These are phyloP conservation scores for Catostomus latipinnis DNA, from an alignment of 2,797 vertebrate species.

Conservation along the genomic window DNA sequence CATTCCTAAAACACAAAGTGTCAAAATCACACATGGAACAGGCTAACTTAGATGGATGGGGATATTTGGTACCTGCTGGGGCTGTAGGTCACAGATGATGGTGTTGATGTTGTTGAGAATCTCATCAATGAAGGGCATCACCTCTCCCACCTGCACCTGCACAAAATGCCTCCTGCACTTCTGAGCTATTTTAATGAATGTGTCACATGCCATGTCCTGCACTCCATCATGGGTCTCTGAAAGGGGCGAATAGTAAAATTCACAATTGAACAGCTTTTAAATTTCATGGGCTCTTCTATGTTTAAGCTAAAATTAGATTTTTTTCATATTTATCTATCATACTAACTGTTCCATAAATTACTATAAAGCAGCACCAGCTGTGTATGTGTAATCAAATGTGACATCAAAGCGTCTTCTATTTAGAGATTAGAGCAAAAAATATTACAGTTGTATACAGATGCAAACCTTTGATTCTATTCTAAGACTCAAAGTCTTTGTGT, in stretches of 20 bases:
- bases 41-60: neutral
- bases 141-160: constrained; percentile 98
- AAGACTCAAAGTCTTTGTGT: neutral
- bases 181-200: constrained; percentile 98
- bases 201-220: constrained; percentile 99
- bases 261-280: neutral
- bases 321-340: neutral
- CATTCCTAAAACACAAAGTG: neutral
- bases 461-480: neutral
- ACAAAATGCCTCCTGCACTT: constrained; percentile 98
- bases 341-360: neutral
- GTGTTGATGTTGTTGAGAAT: constrained; percentile 99
- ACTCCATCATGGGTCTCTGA: constrained; percentile 98
- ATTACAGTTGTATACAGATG: neutral
- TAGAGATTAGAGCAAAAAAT: constrained; percentile 9
- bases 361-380: neutral
- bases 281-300: no score
- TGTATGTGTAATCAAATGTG: neutral
- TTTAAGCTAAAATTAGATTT: constrained; percentile 2
- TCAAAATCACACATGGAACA: neutral
- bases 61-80: constrained; percentile 82
- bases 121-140: constrained; percentile 99
- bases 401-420: constrained; percentile 4
- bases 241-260: neutral
- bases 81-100: constrained; percentile 99